These are phyloP conservation scores for Antedon mediterranea DNA, from an alignment of 53 echinoderm and acorn worm species.

Conservation along the genomic window DNA sequence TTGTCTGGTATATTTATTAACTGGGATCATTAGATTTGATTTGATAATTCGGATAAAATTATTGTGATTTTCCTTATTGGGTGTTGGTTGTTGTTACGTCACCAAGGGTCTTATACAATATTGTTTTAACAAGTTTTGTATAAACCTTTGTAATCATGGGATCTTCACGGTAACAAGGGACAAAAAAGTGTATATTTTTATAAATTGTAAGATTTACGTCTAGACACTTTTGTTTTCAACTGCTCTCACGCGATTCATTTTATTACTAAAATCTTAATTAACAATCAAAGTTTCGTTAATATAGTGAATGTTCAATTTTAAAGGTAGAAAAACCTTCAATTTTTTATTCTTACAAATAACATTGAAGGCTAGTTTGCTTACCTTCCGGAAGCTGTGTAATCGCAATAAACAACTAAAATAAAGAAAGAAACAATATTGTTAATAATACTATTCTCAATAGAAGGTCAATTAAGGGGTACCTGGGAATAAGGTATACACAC, in stretches of 20 bases:
- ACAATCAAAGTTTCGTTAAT: not conserved
- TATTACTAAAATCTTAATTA: not conserved
- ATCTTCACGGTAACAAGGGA: not conserved
- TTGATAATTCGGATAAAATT: no score
- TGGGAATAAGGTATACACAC: not conserved
- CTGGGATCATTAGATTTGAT: no score
- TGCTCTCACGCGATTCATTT: not conserved
- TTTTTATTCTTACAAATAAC: not conserved
- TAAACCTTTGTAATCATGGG: not conserved
- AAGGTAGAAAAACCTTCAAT: not conserved
- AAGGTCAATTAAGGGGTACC: not conserved
- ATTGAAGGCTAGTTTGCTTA: slow-evolving; percentile 11
- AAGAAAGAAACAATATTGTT: slow-evolving; percentile 1
- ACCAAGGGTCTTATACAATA: not conserved
- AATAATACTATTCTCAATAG: not conserved
- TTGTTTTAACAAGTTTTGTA: not conserved
- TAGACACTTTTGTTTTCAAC: not conserved
- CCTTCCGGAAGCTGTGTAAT: slow-evolving; percentile 60
- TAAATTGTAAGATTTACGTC: not conserved
- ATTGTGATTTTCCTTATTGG: not conserved
- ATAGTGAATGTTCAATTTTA: not conserved
- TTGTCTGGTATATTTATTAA: no score
- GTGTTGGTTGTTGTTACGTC: not conserved
- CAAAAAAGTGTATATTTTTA: not conserved
- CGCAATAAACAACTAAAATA: slow-evolving; percentile 41